These are phyloP conservation scores for Drosophila prostipennis DNA, from an alignment of 2,888 invertebrate species.

Conservation along the genomic window DNA sequence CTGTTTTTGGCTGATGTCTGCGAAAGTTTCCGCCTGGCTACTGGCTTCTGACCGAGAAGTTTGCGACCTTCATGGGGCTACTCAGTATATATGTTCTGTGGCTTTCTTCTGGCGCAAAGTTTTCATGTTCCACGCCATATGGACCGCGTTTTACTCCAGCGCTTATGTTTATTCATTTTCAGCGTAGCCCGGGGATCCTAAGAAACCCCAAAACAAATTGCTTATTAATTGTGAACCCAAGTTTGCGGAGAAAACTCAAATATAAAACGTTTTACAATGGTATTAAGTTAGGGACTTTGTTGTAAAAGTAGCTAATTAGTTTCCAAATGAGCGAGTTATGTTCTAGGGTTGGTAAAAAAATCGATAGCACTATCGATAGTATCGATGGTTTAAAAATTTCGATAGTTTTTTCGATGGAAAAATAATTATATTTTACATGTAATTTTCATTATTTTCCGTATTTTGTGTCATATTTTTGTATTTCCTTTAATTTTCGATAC, in stretches of 20 bases:
- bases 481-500: too few relatives aligned
- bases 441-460: too few relatives aligned
- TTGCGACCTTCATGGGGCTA: constrained; percentile 20
- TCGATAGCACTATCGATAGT: too few relatives aligned
- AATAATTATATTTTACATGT: too few relatives aligned
- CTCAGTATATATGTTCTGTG: constrained; percentile 39
- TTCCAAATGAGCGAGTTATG: not conserved
- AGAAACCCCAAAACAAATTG: constrained; percentile 12
- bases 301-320: not conserved
- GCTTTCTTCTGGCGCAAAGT: constrained; percentile 33
- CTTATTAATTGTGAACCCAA: constrained; percentile 27
- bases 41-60: constrained; percentile 39
- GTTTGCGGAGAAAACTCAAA: not conserved
- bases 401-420: too few relatives aligned
- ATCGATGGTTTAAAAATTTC: too few relatives aligned
- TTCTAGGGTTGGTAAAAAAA: too few relatives aligned
- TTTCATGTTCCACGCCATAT: constrained; percentile 22
- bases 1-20: constrained; percentile 32
- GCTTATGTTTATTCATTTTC: constrained; percentile 7
- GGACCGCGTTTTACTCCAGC: not conserved
- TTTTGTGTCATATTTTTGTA: too few relatives aligned
- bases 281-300: not conserved
- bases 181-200: not conserved
- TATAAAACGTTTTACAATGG: not conserved
- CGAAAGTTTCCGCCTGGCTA: constrained; percentile 37